phyloP scores from a whole-genome alignment of 2,888 invertebrate species.

The Blastobasis adustella region DNA sequence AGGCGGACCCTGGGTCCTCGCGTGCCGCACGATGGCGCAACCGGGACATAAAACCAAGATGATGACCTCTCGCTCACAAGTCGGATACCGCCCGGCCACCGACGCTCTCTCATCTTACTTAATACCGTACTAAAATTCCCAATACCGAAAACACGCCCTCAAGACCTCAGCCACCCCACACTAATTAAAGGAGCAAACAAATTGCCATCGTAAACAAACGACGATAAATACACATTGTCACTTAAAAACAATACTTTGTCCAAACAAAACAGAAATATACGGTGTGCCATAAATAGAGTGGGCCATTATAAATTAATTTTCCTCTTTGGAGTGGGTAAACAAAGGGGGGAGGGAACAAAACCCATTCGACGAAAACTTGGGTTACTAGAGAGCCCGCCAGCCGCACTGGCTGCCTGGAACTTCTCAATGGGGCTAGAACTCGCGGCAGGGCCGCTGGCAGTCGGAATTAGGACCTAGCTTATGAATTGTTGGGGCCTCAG shows the following conservation, averaged over 20 bases:
- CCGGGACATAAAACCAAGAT: no score
- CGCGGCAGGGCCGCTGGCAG: not conserved
- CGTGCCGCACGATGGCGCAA: no score
- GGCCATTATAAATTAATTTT: constrained; percentile 10
- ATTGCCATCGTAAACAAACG: not conserved
- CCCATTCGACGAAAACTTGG: constrained; percentile 11
- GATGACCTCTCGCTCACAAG: no score
- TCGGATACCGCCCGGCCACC: no score
- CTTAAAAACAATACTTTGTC: no score
- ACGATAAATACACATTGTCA: not conserved
- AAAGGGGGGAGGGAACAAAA: constrained; percentile 9
- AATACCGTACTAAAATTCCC: no score
- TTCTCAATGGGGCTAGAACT: constrained; percentile 6
- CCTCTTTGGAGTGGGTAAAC: constrained; percentile 9
- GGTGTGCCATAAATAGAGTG: not conserved
- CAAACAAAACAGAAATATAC: not conserved
- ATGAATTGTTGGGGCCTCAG: not conserved
- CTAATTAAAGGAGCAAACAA: not conserved
- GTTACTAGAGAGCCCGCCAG: constrained; percentile 5
- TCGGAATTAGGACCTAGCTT: not conserved
- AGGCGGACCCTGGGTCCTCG: no score
- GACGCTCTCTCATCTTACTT: no score
- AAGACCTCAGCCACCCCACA: not conserved
- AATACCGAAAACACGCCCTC: not conserved
- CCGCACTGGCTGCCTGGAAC: constrained; percentile 5